Evolutionary conservation across 2,113 vertebrate genomes (phyloP), one percentile per base, ranked within the genome.

Genomic region (Scomber colias): DNA sequence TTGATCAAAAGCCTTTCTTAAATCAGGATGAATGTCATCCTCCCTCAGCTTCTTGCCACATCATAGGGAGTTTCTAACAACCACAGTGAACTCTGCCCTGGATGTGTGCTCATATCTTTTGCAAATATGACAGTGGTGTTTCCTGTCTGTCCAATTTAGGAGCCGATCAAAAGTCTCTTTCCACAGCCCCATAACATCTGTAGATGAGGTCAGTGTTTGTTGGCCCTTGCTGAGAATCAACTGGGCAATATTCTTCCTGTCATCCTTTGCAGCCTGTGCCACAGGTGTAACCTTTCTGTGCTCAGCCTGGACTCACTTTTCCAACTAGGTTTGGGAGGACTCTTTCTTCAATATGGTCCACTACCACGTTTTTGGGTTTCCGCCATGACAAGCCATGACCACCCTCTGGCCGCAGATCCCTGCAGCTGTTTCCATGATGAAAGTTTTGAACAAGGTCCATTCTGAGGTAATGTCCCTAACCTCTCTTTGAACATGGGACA

Each of bases 401-500:
- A 69, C 48, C 59, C 5, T 69, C 45, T 84, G 63, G 67, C 64
- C 31, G 11, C 49, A 50, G 59, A 62, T 19, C 30, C 49, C 5
- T 70, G 68, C 84, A 84, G 81, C 78, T 86, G 71, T 73, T 83
- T 63, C 63, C 60, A 63, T 62, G 66, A 77, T 65, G 50, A 45
- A 73, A n/a, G 60, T 54, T 63, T 77, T 81, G 62, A 75, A 75
- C 31, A 0, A 27, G 40, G 6, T 66, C 75, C 75, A 55, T n/a
- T 53, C 15, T 75, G 77, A 81, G 11, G 24, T 80, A 21, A 77
- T 68, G 48, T 83, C 81, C 67, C 74, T 21, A 40, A 24, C 15
- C 44, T 75, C 71, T 24, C 62, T 48, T 48, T 55, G 49, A 80
- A 55, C 35, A 55, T 24, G 44, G 50, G 21, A 40, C 51, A 24